Base-by-base conservation (phyloP, 2,888 invertebrate genomes). In the Scrobipalpa atriplicella region DNA sequence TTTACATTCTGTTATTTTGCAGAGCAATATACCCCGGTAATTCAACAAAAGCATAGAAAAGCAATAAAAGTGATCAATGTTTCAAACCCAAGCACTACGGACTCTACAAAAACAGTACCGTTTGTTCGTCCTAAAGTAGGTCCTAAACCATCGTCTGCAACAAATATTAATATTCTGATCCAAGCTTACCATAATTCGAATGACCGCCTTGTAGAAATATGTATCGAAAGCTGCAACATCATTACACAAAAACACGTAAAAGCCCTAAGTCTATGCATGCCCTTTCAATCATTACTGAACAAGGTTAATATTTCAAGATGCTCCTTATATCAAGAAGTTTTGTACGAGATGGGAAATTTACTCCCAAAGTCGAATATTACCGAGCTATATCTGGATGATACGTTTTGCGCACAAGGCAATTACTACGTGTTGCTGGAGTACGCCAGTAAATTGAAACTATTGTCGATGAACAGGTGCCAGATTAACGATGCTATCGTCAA, bases 401-500 rank as follows among this genome's bases (percentile, higher is more conserved):
- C 36, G 1, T 38, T 7, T n/a, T 38, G 38, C 36, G 11, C 9
- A 38, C 38, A 58, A 16, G 36, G 58, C 58, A 58, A 58, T 38
- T 58, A n/a, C 10, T 58, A 58, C 16, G 16, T 8, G 0, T 1
- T 38, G 2, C 16, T 58, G n/a, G 9, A 38, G n/a, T n/a, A 58
- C 36, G 8, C 29, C n/a, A 58, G 3, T 7, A 58, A 38, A 9
- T 38, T 58, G 16, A 58, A 58, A 38, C 36, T n/a, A n/a, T 18
- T 58, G 16, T 58, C 58, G 16, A 16, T 58, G 16, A 58, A 58
- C 38, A 58, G 58, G 38, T 58, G 58, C 58, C 5, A 9, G 9
- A 38, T 58, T 6, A 38, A 18, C 16, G 58, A 58, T n/a, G 16
- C 16, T 0, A 3, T 38, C 29, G 8, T 36, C 1, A 0, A 16